Evolutionary conservation across 23 tunicate species (phyloP).

Genomic region (Aplidium turbinatum): DNA sequence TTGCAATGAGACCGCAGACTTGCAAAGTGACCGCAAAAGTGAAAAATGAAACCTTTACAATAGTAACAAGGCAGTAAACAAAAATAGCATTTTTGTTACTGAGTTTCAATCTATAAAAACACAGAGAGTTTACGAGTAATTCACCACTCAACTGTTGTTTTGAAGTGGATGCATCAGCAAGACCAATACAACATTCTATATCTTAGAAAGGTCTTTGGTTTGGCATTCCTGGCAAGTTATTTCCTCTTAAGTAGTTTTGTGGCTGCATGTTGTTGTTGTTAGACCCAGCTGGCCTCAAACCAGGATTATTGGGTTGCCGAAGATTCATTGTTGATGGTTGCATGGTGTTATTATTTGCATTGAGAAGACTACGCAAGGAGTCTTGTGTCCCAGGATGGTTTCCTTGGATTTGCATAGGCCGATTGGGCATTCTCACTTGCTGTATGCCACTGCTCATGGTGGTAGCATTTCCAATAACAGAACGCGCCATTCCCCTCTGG

Average conservation of each 20-base stretch:
- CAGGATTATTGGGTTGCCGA: conserved; percentile 25
- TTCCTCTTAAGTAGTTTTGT: conserved; percentile 32
- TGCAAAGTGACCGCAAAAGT: no score
- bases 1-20: no score
- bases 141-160: no score
- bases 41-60: no score
- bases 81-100: no score
- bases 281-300: conserved; percentile 25
- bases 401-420: background rate
- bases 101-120: no score
- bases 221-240: conserved; percentile 49
- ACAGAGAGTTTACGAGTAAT: no score
- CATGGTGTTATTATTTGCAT: conserved; percentile 5
- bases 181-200: background rate
- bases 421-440: conserved; percentile 4
- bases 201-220: conserved; percentile 33
- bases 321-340: conserved; percentile 3
- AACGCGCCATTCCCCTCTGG: no score
- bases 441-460: conserved; percentile 10
- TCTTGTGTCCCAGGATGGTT: background rate
- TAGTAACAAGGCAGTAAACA: no score
- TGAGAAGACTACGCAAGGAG: background rate
- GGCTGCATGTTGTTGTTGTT: conserved; percentile 38
- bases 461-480: background rate
- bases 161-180: background rate